Conservation (phyloP, 2,797 vertebrate species). For the Phoeniculus purpureus region DNA sequence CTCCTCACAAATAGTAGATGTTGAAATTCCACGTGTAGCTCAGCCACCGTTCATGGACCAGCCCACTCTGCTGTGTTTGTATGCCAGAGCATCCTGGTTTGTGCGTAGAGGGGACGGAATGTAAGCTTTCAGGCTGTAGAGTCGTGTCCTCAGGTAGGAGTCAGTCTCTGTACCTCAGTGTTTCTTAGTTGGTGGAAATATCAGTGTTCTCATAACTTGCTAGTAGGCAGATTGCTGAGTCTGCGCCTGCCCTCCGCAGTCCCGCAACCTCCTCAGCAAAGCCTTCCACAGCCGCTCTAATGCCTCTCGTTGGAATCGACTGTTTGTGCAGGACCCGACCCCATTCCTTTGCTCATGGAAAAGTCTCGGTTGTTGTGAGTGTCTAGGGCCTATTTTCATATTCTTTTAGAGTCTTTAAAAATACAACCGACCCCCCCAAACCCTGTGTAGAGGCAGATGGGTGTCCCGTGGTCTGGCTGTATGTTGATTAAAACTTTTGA, state of each 20-base stretch:
- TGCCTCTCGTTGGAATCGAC: not conserved
- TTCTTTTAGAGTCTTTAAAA: not conserved
- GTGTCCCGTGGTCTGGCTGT: slow-evolving; percentile 53
- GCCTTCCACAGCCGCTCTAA: not conserved
- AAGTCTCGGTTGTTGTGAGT: not conserved
- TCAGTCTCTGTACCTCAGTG: not conserved
- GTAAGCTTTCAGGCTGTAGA: not conserved
- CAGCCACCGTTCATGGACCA: not conserved
- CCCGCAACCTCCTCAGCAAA: not conserved
- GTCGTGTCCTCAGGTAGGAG: not conserved
- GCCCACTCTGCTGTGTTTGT: not conserved
- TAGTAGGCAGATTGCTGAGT: not conserved
- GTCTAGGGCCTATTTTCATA: not conserved
- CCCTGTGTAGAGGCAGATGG: slow-evolving; percentile 8
- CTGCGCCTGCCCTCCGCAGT: not conserved
- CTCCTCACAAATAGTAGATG: not conserved
- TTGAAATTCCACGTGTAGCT: not conserved
- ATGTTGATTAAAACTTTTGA: slow-evolving; percentile 54
- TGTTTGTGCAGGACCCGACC: not conserved
- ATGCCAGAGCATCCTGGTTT: not conserved
- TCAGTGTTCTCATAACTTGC: not conserved
- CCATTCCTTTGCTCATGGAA: not conserved
- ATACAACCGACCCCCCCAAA: too few species aligned
- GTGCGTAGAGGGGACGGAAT: not conserved
- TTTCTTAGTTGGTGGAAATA: slow-evolving; percentile 13